Evolutionary conservation across 2,113 vertebrate species (phyloP).

Genomic region (Tetrax tetrax): DNA sequence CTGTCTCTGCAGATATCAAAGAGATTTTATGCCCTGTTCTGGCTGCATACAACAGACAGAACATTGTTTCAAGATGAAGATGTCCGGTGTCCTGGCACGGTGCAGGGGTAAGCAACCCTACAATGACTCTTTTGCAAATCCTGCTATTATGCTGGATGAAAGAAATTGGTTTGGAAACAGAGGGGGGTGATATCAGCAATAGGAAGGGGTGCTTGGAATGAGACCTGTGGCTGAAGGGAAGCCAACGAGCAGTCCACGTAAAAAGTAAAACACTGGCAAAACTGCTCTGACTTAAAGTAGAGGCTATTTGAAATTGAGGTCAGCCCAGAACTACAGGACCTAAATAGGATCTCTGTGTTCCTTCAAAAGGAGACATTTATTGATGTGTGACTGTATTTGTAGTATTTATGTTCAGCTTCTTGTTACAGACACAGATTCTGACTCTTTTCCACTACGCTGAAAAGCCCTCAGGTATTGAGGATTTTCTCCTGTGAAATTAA

Average conservation of each 20-base stretch:
- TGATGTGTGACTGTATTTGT: not conserved
- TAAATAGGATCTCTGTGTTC: not conserved
- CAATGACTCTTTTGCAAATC: conserved; percentile 1
- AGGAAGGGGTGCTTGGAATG: conserved; percentile 2
- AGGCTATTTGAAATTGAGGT: not conserved
- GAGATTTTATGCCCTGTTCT: conserved; percentile 15
- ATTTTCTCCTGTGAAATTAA: not conserved
- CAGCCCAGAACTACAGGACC: not conserved
- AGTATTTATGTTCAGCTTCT: not conserved
- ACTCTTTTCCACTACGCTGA: not conserved
- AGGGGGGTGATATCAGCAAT: not conserved
- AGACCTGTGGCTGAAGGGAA: conserved; percentile 18
- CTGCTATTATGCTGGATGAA: not conserved
- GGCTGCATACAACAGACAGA: not conserved
- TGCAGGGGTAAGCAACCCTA: not conserved
- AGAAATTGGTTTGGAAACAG: not conserved
- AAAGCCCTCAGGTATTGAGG: not conserved
- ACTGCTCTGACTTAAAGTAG: not conserved
- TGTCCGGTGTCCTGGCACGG: not conserved
- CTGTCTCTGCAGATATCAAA: conserved; percentile 37
- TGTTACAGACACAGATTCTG: not conserved
- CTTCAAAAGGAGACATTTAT: not conserved
- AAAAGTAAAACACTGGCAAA: conserved; percentile 2
- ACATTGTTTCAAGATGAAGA: conserved; percentile 29
- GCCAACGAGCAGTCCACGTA: not conserved